phyloP scores from a whole-genome alignment of 2,113 vertebrate genomes.

The Notarius quadriscutis region DNA sequence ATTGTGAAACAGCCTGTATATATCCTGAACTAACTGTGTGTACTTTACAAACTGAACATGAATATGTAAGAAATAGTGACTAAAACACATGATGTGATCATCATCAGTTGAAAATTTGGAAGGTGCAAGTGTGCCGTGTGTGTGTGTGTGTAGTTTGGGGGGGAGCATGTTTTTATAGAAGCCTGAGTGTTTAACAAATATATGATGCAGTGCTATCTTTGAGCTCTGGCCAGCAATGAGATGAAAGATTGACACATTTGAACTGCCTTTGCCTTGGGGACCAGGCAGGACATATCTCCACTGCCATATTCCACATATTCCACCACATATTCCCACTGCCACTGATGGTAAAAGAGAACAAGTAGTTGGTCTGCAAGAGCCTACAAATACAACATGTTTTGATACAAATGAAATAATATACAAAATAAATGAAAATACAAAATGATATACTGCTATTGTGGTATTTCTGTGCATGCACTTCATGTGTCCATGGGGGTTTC shows the following conservation, averaged over 20 bases:
- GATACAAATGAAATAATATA: not conserved
- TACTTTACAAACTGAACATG: not conserved
- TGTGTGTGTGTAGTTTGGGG: not conserved
- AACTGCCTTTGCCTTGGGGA: conserved; percentile 4
- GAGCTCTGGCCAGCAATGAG: conserved; percentile 23
- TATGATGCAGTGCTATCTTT: conserved; percentile 8
- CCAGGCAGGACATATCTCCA: not conserved
- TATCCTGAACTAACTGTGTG: not conserved
- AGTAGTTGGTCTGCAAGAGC: not conserved
- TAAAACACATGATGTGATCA: not conserved
- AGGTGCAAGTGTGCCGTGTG: not conserved
- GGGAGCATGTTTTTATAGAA: not conserved
- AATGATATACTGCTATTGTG: not conserved
- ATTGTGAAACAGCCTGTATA: not conserved
- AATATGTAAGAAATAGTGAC: not conserved
- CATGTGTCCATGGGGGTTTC: not conserved
- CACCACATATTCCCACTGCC: not conserved
- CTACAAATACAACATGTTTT: not conserved
- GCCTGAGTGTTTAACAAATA: not conserved
- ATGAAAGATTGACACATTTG: conserved; percentile 33
- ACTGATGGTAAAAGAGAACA: not conserved
- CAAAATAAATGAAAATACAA: not conserved
- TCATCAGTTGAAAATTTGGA: not conserved
- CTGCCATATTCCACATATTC: not conserved
- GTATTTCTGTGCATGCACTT: not conserved